Conservation (phyloP, 2,888 invertebrate genomes). For the Lissonota sp. region DNA sequence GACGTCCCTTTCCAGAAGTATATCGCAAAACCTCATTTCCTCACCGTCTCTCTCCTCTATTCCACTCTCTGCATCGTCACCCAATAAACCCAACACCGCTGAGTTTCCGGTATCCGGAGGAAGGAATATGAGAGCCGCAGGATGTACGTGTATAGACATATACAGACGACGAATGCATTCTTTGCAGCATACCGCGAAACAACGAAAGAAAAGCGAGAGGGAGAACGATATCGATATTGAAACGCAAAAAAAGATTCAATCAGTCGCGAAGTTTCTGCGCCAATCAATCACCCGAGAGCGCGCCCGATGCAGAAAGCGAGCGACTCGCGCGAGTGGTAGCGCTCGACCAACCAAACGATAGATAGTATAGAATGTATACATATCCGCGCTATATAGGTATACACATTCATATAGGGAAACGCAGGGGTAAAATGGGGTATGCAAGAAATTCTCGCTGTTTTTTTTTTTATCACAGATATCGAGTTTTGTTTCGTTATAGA, state of each 20-base stretch:
- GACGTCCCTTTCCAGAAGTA: conserved; percentile 4
- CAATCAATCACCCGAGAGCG: conserved; percentile 80
- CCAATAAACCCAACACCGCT: conserved; percentile 17
- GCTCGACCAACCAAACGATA: conserved; percentile 33
- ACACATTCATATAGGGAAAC: background rate
- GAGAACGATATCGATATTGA: conserved; percentile 77
- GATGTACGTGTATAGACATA: background rate
- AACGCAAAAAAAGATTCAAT: conserved; percentile 83
- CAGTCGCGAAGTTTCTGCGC: conserved; percentile 82
- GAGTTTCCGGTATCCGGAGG: conserved; percentile 17
- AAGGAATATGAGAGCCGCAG: background rate
- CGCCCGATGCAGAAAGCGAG: conserved; percentile 61
- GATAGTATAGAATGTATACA: conserved; percentile 2
- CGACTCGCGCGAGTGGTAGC: conserved; percentile 41
- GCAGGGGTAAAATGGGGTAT: no score
- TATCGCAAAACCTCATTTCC: no score
- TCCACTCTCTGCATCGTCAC: conserved; percentile 10
- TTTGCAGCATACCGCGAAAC: background rate
- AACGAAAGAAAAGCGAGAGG: conserved; percentile 10
- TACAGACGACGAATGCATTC: no score
- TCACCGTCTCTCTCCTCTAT: background rate
- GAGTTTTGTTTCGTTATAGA: no score
- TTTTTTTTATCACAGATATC: no score
- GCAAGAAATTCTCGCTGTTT: no score
- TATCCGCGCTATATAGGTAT: background rate